Evolutionary conservation across 2,113 vertebrate genomes (phyloP), one percentile per base, ranked within the genome.

Genomic region (Athene noctua): DNA sequence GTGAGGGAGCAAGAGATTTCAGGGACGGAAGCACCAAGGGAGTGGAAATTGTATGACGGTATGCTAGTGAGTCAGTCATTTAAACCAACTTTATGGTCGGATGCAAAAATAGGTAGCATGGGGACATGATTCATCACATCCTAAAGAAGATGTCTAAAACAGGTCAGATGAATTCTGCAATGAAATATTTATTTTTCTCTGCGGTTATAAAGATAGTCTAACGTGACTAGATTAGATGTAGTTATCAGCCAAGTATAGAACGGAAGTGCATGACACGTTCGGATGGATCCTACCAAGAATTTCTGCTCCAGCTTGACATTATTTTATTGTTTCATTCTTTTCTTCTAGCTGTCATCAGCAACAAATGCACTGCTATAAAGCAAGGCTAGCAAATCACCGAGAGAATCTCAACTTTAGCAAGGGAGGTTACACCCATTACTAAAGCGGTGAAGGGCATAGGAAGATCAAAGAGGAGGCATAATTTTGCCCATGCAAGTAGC

Each of bases 401-500:
- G 65, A 81, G 58, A 89, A 91, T 49, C 52, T 89, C 70, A 87
- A 0, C 40, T 52, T 84, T 67, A 81, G 57, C 65, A 79, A 89
- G 25, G 49, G 14, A 86, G 80, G 36, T 68, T 86, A 32, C 49
- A 54, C 10, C 23, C 21, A 9, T 54, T 21, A 25, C 83, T 92
- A 10, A 77, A 73, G 88, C 61, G 54, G 63, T 65, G 54, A 95
- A 90, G 58, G 49, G 66, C 66, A 65, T 7, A 55, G 29, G 34
- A 38, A 71, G 58, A 94, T 90, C 63, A 93, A 94, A 93, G 67
- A 70, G 2, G 0, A 93, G 34, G 15, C 10, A 3, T 19, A 36
- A 73, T 90, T 67, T 65, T 96, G 86, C 54, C 92, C 58, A 23
- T 92, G 81, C 90, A 93, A 89, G 90, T 19, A 71, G 49, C 13